Base-by-base conservation (phyloP, 2,888 invertebrate species). In the Epinotia brunnichana region DNA sequence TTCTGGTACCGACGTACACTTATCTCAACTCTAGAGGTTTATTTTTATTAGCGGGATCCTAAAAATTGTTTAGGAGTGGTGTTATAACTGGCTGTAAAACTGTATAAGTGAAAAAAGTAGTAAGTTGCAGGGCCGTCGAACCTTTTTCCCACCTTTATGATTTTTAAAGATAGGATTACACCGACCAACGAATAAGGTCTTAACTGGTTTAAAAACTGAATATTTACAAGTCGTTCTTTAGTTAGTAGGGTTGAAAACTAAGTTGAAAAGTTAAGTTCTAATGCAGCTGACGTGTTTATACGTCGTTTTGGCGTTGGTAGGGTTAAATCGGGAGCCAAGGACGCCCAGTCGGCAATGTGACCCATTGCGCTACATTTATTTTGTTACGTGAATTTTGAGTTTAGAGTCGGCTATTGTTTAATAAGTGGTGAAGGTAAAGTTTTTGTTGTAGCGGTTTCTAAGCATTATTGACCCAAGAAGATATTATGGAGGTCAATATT, bases 331-430 rank as follows among this genome's bases (percentile, higher is more conserved):
- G 78, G 80, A 80, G 80, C 84, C 90, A 92, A 92, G 92, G 92
- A 87, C 92, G 89, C 79, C 92, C 87, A 85, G 86, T 90, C 77
- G 81, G 83, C 89, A 90, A 90, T 86, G 91, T 91, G 91, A 91
- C 91, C 91, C 87, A 89, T 80, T 90, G 90, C 83, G 85, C 90
- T 85, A 89, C 85, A 87, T 88, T 83, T 73, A 63, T 69, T 88
- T 83, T 73, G 69, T 69, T 73, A 63, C 73, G 73, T 63, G 68
- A 35, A 61, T 72, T 62, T 62, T 48, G 61, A 48, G 44, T 70
- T 70, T 63, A 29, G 44, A 56, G 21, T 48, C 13, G 3, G 39
- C 70, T 54, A 59, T 70, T 70, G 63, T 70, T 70, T 48, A 48
- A 24, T 56, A 67, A 67, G 69, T 7, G 13, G 21, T 21, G 41